A percentile compares a stretch with the other conserved stretches of the same genome.
Evolutionary conservation across 2,113 vertebrate species (phyloP).

Genomic region (Spermophilus dauricus): DNA sequence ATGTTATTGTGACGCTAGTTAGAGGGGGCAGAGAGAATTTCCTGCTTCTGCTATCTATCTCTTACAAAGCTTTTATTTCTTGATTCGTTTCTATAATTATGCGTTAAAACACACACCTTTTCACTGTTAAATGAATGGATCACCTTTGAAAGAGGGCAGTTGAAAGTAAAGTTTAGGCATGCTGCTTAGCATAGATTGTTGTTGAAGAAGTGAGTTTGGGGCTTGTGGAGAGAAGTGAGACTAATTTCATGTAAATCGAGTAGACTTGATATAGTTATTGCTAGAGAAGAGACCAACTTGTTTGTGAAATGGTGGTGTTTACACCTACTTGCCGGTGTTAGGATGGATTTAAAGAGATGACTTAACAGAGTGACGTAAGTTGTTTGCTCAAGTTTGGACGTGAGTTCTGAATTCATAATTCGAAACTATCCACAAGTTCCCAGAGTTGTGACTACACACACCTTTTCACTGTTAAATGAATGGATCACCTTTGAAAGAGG

Average conservation of each 20-base stretch:
- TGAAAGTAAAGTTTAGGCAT: neutral
- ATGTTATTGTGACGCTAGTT: slow-evolving; percentile 71
- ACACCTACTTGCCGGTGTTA: neutral
- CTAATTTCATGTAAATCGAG: neutral
- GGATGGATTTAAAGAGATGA: slow-evolving; percentile 3
- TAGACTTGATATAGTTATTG: neutral
- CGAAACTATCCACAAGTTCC: no score
- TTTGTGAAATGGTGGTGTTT: neutral
- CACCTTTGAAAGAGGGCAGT: neutral
- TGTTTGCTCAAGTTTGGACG: no score
- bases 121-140: neutral
- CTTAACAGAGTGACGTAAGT: no score
- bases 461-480: neutral
- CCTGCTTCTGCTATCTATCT: neutral
- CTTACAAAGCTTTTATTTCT: slow-evolving; percentile 17
- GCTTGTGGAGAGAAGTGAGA: neutral
- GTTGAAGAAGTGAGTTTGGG: neutral
- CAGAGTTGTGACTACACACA: no score
- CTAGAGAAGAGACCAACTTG: neutral
- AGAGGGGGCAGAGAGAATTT: slow-evolving; percentile 25
- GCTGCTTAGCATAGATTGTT: neutral
- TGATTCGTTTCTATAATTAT: neutral
- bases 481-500: neutral
- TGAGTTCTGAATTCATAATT: no score
- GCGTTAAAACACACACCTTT: neutral